Conservation (phyloP, 2,888 invertebrate genomes). For the Perithous albicinctus region DNA sequence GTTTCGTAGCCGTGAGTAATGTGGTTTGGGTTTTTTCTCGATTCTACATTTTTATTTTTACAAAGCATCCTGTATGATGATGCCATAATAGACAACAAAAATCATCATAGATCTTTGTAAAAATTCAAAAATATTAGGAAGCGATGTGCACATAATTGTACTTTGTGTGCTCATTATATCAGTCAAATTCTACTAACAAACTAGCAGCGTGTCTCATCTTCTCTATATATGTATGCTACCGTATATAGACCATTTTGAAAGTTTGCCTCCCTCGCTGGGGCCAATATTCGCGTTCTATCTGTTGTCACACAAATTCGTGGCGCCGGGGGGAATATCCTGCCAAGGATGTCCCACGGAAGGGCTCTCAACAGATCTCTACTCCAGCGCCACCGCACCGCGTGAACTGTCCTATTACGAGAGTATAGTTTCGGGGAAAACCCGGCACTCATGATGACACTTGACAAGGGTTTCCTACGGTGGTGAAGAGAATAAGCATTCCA, state of each 20-base stretch:
- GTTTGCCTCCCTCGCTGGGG: constrained; percentile 11
- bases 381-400: constrained; percentile 7
- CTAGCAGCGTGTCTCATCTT: neutral
- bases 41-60: no score
- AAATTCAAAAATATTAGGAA: no score
- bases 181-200: constrained; percentile 24
- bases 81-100: no score
- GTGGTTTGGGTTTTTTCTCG: no score
- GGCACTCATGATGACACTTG: constrained; percentile 59
- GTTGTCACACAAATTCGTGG: constrained; percentile 52
- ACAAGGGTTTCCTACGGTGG: constrained; percentile 57
- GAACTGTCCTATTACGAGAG: constrained; percentile 56
- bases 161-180: no score
- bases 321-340: constrained; percentile 40
- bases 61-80: no score
- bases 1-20: no score
- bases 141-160: no score
- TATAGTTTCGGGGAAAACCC: constrained; percentile 59
- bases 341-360: constrained; percentile 50
- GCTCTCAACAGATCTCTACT: constrained; percentile 2
- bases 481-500: constrained; percentile 34
- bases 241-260: constrained; percentile 18
- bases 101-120: no score
- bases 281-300: constrained; percentile 25
- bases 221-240: neutral